Evolutionary conservation across 2,113 vertebrate genomes (phyloP).

Genomic region (Paramormyrops kingsleyae): DNA sequence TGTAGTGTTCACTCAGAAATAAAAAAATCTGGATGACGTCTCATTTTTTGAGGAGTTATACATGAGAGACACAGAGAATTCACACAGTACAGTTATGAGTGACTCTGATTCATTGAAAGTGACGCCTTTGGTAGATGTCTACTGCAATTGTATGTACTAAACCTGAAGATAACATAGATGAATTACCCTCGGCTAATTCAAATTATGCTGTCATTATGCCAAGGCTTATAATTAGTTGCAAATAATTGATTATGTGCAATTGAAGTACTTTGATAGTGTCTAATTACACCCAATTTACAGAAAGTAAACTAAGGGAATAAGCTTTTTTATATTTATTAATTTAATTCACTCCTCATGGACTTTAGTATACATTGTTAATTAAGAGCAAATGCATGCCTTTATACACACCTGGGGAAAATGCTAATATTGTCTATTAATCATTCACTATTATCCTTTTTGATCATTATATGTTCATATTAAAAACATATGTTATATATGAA

Average conservation of each 20-base stretch:
- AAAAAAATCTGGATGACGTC: background rate
- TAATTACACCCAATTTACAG: slow-evolving; percentile 24
- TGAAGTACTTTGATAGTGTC: slow-evolving; percentile 38
- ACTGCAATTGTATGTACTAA: slow-evolving; percentile 24
- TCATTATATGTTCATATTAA: background rate
- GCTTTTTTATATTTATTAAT: background rate
- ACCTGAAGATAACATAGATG: slow-evolving; percentile 37
- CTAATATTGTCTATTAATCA: background rate
- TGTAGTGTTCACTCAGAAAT: background rate
- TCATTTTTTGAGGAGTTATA: background rate
- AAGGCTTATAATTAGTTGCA: slow-evolving; percentile 40
- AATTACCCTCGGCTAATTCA: slow-evolving; percentile 41
- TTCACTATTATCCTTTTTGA: background rate
- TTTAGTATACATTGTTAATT: slow-evolving; percentile 39
- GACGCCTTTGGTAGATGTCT: slow-evolving; percentile 14
- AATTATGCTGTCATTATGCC: slow-evolving; percentile 40
- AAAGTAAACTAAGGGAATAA: slow-evolving; percentile 13
- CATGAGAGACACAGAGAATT: background rate
- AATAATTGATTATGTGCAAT: slow-evolving; percentile 40
- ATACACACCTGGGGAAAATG: background rate
- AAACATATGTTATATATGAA: background rate
- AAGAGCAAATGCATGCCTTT: background rate
- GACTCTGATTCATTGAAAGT: slow-evolving; percentile 18
- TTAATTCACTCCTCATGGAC: background rate
- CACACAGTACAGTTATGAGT: background rate